Percentiles rank a stretch among this genome's conserved stretches.
These are phyloP conservation scores for Nesidiocoris tenuis DNA, from an alignment of 2,888 invertebrate species.

Conservation along the genomic window DNA sequence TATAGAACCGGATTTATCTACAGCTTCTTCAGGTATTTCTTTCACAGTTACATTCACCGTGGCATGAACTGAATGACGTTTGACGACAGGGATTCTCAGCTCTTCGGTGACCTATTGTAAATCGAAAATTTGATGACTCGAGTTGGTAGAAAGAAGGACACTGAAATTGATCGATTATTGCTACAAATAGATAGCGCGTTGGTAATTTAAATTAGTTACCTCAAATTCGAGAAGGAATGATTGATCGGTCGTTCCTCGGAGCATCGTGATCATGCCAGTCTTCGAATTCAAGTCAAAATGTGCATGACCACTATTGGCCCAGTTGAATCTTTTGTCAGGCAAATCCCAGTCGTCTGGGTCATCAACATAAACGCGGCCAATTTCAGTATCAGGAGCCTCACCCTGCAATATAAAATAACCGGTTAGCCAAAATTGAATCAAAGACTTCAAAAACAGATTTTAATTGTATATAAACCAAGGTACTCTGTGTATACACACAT, in stretches of 20 bases:
- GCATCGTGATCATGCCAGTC: slow-evolving; percentile 87
- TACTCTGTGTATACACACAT: too few species aligned
- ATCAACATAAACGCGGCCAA: slow-evolving; percentile 89
- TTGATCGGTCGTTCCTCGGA: slow-evolving; percentile 70
- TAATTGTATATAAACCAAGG: too few species aligned
- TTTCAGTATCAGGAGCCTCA: slow-evolving; percentile 73
- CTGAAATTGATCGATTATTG: background rate
- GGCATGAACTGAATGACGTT: slow-evolving; percentile 72
- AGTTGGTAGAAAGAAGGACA: slow-evolving; percentile 8
- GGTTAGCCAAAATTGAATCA: background rate
- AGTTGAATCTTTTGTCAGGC: slow-evolving; percentile 82
- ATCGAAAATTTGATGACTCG: background rate
- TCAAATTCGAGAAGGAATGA: slow-evolving; percentile 73
- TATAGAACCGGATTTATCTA: slow-evolving; percentile 88
- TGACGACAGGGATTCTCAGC: slow-evolving; percentile 57
- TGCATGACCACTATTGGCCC: slow-evolving; percentile 62
- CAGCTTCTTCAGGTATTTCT: slow-evolving; percentile 86
- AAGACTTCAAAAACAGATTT: slow-evolving; percentile 56
- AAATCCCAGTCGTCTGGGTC: slow-evolving; percentile 98
- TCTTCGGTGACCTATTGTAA: slow-evolving; percentile 65
- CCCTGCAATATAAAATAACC: too few species aligned
- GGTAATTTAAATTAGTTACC: too few species aligned
- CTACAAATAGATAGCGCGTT: too few species aligned
- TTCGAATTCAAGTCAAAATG: slow-evolving; percentile 72
- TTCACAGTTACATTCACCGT: slow-evolving; percentile 84